Conservation (phyloP, 1,140 invertebrate species). For the Aphis gossypii region DNA sequence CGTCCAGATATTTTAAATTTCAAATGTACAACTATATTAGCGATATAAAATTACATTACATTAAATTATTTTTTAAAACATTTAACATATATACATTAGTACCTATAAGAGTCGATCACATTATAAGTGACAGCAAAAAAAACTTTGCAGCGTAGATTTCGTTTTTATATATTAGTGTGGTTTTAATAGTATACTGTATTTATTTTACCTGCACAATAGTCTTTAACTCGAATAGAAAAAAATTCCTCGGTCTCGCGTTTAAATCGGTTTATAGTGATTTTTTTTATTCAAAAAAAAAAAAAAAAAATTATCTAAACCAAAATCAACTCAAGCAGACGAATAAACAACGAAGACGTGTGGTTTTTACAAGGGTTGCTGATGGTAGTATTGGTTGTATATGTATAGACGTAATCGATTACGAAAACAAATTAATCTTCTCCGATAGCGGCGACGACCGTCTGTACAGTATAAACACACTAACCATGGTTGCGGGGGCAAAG, state of each 20-base stretch:
- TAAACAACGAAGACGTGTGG: background rate
- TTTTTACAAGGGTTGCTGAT: slow-evolving; percentile 26
- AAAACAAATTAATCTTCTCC: slow-evolving; percentile 55
- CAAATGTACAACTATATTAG: too few species aligned
- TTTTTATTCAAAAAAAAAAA: too few species aligned
- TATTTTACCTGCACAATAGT: background rate
- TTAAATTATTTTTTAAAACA: too few species aligned
- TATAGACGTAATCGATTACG: slow-evolving; percentile 43
- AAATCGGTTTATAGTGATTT: background rate
- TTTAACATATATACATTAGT: background rate
- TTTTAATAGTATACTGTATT: background rate
- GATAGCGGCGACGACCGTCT: background rate
- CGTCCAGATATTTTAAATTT: too few species aligned
- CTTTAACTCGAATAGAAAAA: background rate
- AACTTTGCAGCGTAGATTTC: background rate
- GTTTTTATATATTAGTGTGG: background rate
- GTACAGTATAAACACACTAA: background rate
- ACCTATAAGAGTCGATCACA: background rate
- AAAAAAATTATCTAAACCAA: background rate
- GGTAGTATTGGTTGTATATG: background rate
- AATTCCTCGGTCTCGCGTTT: background rate
- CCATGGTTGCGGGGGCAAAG: background rate
- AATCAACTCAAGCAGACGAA: background rate
- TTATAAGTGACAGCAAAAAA: background rate
- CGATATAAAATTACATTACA: too few species aligned